phyloP scores from a whole-genome alignment of 2,797 vertebrate species.

The Glyptemys insculpta region DNA sequence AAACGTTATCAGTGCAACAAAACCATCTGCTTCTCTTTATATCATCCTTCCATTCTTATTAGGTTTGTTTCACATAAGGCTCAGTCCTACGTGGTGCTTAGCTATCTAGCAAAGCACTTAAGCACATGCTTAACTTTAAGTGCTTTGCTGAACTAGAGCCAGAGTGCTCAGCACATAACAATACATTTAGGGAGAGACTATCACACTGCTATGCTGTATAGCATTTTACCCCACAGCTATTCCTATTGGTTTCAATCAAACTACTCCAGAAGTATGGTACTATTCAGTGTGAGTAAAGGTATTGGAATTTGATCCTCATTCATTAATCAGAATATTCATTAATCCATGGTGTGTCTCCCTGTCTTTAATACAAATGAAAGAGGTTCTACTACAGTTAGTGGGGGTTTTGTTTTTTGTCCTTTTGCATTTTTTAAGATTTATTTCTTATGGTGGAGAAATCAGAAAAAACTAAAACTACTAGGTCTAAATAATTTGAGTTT shows the following conservation, averaged over 20 bases:
- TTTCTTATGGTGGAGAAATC: neutral
- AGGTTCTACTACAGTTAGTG: neutral
- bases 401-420: neutral
- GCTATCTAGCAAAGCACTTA: constrained; percentile 29
- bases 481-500: neutral
- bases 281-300: neutral
- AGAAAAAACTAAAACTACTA: neutral
- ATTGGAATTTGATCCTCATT: neutral
- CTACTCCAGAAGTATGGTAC: neutral
- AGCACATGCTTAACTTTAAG: neutral
- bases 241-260: neutral
- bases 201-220: neutral
- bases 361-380: neutral
- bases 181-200: neutral
- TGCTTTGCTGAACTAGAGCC: neutral
- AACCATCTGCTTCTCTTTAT: too few species aligned
- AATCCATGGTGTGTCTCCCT: neutral
- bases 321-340: neutral
- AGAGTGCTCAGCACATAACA: neutral
- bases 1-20: neutral
- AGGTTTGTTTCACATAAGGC: neutral
- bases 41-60: neutral
- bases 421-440: neutral
- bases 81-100: neutral
- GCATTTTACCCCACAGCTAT: neutral